phyloP scores from a whole-genome alignment of 2,113 vertebrate genomes.

The Struthio camelus region DNA sequence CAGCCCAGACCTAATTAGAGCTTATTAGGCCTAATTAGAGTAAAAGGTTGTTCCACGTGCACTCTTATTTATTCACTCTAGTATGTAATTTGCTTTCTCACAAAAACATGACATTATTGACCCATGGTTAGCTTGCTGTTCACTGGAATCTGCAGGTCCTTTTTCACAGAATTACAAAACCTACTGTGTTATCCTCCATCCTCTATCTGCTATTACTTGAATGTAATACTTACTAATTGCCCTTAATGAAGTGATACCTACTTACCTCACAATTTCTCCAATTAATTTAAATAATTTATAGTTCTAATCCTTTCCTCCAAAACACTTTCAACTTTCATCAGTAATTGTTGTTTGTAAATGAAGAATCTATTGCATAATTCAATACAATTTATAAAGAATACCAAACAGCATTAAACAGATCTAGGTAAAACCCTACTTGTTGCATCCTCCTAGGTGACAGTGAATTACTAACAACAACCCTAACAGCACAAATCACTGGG shows the following conservation, averaged over 20 bases:
- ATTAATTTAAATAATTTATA: not conserved
- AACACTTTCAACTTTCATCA: not conserved
- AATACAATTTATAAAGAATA: not conserved
- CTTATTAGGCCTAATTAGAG: conserved; percentile 8
- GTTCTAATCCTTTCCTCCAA: not conserved
- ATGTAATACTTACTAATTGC: not conserved
- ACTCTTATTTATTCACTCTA: conserved; percentile 23
- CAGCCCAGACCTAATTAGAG: conserved; percentile 2
- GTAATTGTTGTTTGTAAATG: not conserved
- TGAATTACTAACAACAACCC: not conserved
- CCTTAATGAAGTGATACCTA: not conserved
- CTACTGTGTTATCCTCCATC: not conserved
- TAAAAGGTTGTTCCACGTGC: conserved; percentile 14
- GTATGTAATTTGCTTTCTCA: conserved; percentile 17
- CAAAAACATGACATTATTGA: not conserved
- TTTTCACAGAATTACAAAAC: not conserved
- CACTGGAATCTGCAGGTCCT: not conserved
- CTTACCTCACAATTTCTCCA: not conserved
- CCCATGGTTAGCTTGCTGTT: not conserved
- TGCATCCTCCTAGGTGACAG: not conserved
- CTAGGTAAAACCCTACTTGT: not conserved
- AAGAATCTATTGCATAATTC: not conserved
- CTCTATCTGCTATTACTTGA: not conserved
- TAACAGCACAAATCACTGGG: not conserved
- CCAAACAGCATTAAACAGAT: not conserved